Conservation (phyloP, 2,797 vertebrate species). For the Sebastes umbrosus region DNA sequence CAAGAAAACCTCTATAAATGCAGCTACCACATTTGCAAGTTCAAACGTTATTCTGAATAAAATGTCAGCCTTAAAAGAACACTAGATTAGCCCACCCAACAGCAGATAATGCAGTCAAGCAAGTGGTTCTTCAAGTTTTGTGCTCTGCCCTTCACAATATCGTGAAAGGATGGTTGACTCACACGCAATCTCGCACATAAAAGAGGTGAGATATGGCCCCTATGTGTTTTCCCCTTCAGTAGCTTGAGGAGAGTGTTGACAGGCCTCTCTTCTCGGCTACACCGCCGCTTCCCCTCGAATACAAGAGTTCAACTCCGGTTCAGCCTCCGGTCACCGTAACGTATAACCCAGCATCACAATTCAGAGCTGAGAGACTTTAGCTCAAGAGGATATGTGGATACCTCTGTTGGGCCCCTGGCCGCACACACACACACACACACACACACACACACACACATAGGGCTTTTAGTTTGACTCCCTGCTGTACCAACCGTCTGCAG, state of each 20-base stretch:
- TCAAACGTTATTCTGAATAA: not conserved
- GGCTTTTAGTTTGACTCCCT: too few species aligned
- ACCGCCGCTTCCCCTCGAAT: slow-evolving; percentile 19
- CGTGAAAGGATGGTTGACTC: slow-evolving; percentile 22
- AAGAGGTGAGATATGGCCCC: slow-evolving; percentile 55
- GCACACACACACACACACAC: not conserved
- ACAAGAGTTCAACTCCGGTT: slow-evolving; percentile 62
- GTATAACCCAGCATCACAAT: slow-evolving; percentile 18
- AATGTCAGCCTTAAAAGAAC: not conserved
- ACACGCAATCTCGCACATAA: slow-evolving; percentile 41
- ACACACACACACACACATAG: not conserved
- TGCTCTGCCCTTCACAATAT: slow-evolving; percentile 10
- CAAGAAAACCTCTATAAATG: not conserved
- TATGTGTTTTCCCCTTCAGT: slow-evolving; percentile 38
- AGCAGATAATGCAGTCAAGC: not conserved
- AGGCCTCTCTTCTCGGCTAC: slow-evolving; percentile 52
- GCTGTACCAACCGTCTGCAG: too few species aligned
- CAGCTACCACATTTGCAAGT: not conserved
- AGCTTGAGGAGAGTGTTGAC: slow-evolving; percentile 62
- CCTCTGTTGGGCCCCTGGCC: slow-evolving; percentile 29
- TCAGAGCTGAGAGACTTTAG: slow-evolving; percentile 27
- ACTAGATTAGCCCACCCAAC: not conserved
- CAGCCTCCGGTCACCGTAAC: slow-evolving; percentile 51
- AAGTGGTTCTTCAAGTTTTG: slow-evolving; percentile 8
- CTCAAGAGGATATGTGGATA: slow-evolving; percentile 11